These are phyloP conservation scores for Eristalinus sepulchralis DNA, from an alignment of 2,888 invertebrate genomes.

Conservation along the genomic window DNA sequence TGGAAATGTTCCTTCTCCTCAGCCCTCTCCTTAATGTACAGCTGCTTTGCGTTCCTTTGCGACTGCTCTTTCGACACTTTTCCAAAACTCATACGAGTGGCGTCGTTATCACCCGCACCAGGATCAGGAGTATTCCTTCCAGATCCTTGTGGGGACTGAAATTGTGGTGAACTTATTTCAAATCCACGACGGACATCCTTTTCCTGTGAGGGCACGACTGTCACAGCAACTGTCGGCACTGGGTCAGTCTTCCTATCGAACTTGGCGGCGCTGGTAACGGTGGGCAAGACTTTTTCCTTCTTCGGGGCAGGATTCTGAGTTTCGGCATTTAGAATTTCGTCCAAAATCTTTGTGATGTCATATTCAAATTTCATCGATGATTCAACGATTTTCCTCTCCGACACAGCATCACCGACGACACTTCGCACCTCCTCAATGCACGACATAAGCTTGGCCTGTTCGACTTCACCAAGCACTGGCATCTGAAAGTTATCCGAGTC, in stretches of 20 bases:
- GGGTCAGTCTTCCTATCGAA: slow-evolving; percentile 71
- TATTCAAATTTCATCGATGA: slow-evolving; percentile 88
- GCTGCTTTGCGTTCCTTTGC: slow-evolving; percentile 81
- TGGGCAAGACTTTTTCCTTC: slow-evolving; percentile 67
- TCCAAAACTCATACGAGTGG: slow-evolving; percentile 69
- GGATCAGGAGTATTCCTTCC: slow-evolving; percentile 83
- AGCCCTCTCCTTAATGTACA: slow-evolving; percentile 88
- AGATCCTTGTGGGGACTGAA: slow-evolving; percentile 85
- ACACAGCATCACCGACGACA: slow-evolving; percentile 88
- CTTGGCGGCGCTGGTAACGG: slow-evolving; percentile 73
- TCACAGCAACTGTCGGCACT: slow-evolving; percentile 67
- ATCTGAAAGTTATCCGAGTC: slow-evolving; percentile 81
- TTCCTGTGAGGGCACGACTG: slow-evolving; percentile 72
- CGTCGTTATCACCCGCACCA: slow-evolving; percentile 72
- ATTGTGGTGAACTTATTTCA: slow-evolving; percentile 83
- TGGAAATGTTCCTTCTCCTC: slow-evolving; percentile 93
- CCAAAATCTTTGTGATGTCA: slow-evolving; percentile 87
- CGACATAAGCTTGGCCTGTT: slow-evolving; percentile 89
- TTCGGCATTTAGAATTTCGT: slow-evolving; percentile 85
- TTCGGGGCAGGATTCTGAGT: slow-evolving; percentile 74
- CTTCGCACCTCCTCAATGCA: slow-evolving; percentile 92
- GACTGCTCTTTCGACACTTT: slow-evolving; percentile 80
- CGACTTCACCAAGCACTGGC: slow-evolving; percentile 84
- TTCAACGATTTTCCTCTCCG: slow-evolving; percentile 88
- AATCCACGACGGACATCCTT: slow-evolving; percentile 77